These are phyloP conservation scores for Lysandra bellargus DNA, from an alignment of 2,888 invertebrate species.

Conservation along the genomic window DNA sequence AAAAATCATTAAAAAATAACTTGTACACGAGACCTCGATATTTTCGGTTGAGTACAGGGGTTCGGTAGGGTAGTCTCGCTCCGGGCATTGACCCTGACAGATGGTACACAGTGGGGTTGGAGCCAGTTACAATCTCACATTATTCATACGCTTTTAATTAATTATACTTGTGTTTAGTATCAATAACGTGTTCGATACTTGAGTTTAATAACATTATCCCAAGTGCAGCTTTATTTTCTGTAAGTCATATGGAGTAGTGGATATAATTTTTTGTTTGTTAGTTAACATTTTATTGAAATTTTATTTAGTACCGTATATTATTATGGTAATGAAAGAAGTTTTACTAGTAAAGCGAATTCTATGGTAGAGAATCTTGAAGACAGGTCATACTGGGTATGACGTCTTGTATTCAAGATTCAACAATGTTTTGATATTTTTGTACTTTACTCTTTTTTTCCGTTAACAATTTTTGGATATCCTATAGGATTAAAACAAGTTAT, in stretches of 20 bases:
- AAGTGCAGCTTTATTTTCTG: not conserved
- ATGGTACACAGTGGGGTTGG: slow-evolving; percentile 46
- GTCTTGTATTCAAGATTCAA: too few species aligned
- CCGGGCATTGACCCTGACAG: slow-evolving; percentile 66
- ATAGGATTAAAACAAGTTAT: too few species aligned
- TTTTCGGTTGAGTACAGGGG: slow-evolving; percentile 43
- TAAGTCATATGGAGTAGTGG: not conserved
- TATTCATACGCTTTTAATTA: slow-evolving; percentile 27
- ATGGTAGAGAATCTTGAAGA: too few species aligned
- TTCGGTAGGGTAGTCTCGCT: slow-evolving; percentile 53
- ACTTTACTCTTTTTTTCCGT: too few species aligned
- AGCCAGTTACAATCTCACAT: slow-evolving; percentile 27
- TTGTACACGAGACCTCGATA: slow-evolving; percentile 3
- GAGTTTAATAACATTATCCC: not conserved
- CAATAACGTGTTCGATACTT: slow-evolving; percentile 2
- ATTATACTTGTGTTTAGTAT: slow-evolving; percentile 21
- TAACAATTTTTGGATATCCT: too few species aligned
- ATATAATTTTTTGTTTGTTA: too few species aligned
- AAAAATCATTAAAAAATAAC: slow-evolving; percentile 7
- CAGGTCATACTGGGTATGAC: too few species aligned
- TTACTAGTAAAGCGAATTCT: too few species aligned
- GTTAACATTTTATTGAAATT: too few species aligned
- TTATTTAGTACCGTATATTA: too few species aligned
- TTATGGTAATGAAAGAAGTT: too few species aligned
- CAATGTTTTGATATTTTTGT: too few species aligned